Conservation (phyloP, 2,888 invertebrate genomes). For the Yponomeuta sedellus region DNA sequence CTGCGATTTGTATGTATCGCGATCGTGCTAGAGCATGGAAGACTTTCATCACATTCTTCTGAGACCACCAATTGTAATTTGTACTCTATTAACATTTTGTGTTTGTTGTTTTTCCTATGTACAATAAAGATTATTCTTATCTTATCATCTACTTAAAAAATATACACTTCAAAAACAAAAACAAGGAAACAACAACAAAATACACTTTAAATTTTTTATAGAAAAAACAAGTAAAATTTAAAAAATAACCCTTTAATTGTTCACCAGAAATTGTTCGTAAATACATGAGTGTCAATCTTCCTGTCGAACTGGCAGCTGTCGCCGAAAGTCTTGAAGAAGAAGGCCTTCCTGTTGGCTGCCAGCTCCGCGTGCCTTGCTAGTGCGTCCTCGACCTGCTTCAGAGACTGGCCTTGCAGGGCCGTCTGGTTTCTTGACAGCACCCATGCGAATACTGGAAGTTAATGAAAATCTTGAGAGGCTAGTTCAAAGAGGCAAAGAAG, state of each 20-base stretch:
- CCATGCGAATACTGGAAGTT: constrained; percentile 59
- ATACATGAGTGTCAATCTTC: constrained; percentile 51
- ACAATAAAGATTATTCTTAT: too few species aligned
- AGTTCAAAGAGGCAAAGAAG: too few species aligned
- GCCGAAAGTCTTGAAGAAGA: constrained; percentile 57
- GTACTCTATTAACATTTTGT: too few species aligned
- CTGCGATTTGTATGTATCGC: too few species aligned
- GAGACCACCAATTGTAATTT: too few species aligned
- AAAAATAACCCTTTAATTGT: neutral
- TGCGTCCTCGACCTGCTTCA: constrained; percentile 50
- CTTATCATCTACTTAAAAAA: too few species aligned
- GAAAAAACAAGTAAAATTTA: neutral
- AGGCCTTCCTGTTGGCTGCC: constrained; percentile 47
- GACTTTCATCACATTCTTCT: too few species aligned
- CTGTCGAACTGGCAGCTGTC: constrained; percentile 47
- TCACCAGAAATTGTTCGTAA: constrained; percentile 62
- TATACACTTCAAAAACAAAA: too few species aligned
- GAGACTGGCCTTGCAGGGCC: constrained; percentile 43
- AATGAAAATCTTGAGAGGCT: neutral
- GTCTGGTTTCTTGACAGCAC: constrained; percentile 52
- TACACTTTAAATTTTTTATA: neutral
- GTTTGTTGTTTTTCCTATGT: too few species aligned
- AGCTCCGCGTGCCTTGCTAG: constrained; percentile 57
- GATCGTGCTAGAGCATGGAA: too few species aligned
- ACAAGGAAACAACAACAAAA: too few species aligned